These are phyloP conservation scores for Aviceda subcristata DNA, from an alignment of 2,113 vertebrate species.

Conservation along the genomic window DNA sequence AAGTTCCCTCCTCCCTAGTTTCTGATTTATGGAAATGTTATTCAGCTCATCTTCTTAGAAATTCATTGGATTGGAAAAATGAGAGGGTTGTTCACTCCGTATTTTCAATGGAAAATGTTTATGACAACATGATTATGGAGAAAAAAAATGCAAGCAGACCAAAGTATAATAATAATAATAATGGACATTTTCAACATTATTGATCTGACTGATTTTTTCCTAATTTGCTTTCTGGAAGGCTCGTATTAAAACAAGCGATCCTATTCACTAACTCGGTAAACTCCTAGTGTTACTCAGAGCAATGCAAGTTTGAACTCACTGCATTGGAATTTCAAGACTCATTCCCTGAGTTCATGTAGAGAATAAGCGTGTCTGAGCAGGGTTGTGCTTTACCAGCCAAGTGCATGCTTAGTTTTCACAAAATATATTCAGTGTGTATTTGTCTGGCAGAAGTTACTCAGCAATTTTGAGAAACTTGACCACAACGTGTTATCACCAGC, in stretches of 20 bases:
- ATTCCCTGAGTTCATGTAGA: background rate
- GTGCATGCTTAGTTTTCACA: background rate
- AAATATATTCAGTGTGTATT: background rate
- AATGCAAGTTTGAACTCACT: background rate
- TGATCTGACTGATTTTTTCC: background rate
- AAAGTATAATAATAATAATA: background rate
- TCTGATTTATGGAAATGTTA: background rate
- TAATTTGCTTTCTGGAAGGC: background rate
- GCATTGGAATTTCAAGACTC: background rate
- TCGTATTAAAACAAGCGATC: background rate
- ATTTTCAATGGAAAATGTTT: background rate
- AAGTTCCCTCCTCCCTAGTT: background rate
- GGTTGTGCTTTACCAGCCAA: background rate
- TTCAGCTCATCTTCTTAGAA: background rate
- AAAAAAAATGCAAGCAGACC: constrained; percentile 6
- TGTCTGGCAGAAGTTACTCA: background rate
- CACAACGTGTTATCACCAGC: background rate
- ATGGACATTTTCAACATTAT: background rate
- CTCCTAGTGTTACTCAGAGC: background rate
- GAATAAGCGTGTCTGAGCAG: background rate
- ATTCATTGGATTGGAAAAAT: background rate
- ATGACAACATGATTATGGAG: background rate
- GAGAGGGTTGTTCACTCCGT: background rate
- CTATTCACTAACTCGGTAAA: background rate
- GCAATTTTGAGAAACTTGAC: background rate